phyloP scores from a whole-genome alignment of 2,797 vertebrate genomes.

The Phrynocephalus vlangalii region DNA sequence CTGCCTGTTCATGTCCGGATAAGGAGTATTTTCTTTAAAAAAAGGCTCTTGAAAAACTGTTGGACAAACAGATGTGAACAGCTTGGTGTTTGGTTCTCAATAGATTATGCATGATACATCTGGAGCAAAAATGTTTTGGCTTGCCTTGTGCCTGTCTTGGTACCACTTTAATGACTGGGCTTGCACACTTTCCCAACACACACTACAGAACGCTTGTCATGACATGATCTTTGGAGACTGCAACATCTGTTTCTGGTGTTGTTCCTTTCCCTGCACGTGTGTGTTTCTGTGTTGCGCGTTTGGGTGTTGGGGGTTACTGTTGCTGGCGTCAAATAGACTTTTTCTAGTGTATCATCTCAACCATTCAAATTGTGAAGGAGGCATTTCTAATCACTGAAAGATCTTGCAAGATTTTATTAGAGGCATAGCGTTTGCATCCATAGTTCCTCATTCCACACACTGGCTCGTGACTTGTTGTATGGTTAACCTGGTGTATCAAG shows the following conservation, averaged over 20 bases:
- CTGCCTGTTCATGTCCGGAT: background rate
- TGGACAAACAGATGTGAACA: slow-evolving; percentile 30
- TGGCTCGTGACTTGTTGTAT: no score
- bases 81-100: slow-evolving; percentile 45
- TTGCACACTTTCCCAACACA: slow-evolving; percentile 53
- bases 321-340: slow-evolving; percentile 44
- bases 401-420: slow-evolving; percentile 13
- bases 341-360: background rate
- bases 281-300: no score
- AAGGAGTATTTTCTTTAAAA: slow-evolving; percentile 23
- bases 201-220: slow-evolving; percentile 70
- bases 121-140: slow-evolving; percentile 53
- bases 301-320: slow-evolving; percentile 7
- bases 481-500: no score
- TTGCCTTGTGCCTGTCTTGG: slow-evolving; percentile 42
- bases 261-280: slow-evolving; percentile 9
- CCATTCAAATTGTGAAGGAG: slow-evolving; percentile 37
- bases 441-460: background rate
- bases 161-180: slow-evolving; percentile 52
- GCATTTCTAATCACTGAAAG: background rate
- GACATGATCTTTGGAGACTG: slow-evolving; percentile 56
- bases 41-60: background rate
- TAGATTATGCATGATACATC: slow-evolving; percentile 37
- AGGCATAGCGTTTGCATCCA: background rate
- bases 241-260: slow-evolving; percentile 54